Evolutionary conservation across 2,888 invertebrate species (phyloP).

Genomic region (Melanostoma mellinum): DNA sequence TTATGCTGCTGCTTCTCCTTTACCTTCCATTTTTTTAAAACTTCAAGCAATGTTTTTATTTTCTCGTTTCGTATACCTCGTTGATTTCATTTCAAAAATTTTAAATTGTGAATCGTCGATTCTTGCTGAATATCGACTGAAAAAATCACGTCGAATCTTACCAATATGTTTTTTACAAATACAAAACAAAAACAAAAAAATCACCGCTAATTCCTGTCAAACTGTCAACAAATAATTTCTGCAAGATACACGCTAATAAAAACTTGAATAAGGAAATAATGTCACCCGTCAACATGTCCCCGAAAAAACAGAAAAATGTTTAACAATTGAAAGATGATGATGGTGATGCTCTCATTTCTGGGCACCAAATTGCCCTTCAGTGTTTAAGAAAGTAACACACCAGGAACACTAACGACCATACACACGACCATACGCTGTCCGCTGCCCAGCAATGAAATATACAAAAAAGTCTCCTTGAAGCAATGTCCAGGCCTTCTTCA

Average conservation of each 20-base stretch:
- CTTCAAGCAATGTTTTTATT: no score
- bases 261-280: constrained; percentile 60
- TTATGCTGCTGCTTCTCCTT: no score
- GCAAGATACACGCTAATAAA: constrained; percentile 59
- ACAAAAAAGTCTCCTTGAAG: constrained; percentile 34
- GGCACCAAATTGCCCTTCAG: constrained; percentile 43
- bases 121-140: no score
- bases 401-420: constrained; percentile 41
- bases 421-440: constrained; percentile 26
- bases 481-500: constrained; percentile 7
- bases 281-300: constrained; percentile 48
- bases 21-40: no score
- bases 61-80: no score
- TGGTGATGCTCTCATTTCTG: constrained; percentile 43
- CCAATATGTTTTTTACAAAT: neutral
- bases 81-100: no score
- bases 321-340: constrained; percentile 37
- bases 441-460: constrained; percentile 29
- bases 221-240: constrained; percentile 50
- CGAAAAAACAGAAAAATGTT: constrained; percentile 21
- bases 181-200: constrained; percentile 7
- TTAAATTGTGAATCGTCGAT: no score
- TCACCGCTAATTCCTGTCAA: constrained; percentile 65
- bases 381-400: constrained; percentile 22
- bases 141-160: no score